A percentile compares a stretch with the other conserved stretches of the same genome.
Evolutionary conservation across 2,888 invertebrate species (phyloP).

Genomic region (Meandrusa payeni): DNA sequence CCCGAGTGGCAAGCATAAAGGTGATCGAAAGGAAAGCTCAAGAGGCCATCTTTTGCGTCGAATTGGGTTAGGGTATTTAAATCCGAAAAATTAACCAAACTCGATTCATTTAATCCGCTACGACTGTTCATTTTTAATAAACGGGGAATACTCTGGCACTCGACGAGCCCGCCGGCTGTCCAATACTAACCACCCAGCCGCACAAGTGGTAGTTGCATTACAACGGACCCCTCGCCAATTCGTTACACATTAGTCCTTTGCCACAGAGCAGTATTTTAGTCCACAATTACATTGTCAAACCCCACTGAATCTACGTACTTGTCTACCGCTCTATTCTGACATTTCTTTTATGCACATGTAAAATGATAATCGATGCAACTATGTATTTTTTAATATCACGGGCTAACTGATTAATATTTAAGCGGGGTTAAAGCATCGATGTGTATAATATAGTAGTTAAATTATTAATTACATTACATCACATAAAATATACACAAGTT

Average conservation of each 20-base stretch:
- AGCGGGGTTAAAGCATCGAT: constrained; percentile 48
- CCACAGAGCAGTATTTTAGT: constrained; percentile 34
- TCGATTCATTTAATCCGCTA: constrained; percentile 71
- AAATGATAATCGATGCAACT: constrained; percentile 61
- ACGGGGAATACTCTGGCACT: constrained; percentile 35
- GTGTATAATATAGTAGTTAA: constrained; percentile 31
- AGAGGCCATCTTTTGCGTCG: constrained; percentile 75
- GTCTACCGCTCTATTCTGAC: constrained; percentile 55
- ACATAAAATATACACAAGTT: constrained; percentile 33
- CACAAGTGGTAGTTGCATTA: constrained; percentile 65
- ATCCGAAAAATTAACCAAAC: constrained; percentile 73
- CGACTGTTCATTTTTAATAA: constrained; percentile 74
- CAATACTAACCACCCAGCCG: constrained; percentile 54
- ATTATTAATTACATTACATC: constrained; percentile 35
- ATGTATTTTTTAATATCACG: constrained; percentile 38
- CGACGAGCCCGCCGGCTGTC: constrained; percentile 76
- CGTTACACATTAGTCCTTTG: constrained; percentile 35
- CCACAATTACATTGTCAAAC: constrained; percentile 62
- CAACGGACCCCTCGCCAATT: constrained; percentile 44
- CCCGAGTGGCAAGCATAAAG: constrained; percentile 85
- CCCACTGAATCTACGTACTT: constrained; percentile 47
- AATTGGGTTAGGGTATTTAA: constrained; percentile 60
- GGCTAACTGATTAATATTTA: constrained; percentile 32
- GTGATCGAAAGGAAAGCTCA: constrained; percentile 86
- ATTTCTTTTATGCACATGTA: constrained; percentile 72